Evolutionary conservation across 1,140 invertebrate species (phyloP), one percentile per base, ranked within the genome.

Genomic region (Chironomus tepperi): DNA sequence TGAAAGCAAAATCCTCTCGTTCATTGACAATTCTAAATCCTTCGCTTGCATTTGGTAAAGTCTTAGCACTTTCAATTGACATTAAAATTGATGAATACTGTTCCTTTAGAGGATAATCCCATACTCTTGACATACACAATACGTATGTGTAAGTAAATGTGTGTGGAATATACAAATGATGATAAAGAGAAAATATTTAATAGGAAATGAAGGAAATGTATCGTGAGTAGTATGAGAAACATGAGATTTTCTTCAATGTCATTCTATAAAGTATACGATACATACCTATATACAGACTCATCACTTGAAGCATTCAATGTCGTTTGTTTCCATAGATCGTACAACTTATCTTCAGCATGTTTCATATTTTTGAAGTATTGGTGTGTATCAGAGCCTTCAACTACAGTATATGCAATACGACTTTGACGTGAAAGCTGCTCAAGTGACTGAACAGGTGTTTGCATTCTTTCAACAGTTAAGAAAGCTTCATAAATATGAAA

Each of bases 381-480:
- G 82, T 93, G 91, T 12, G 91, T 89, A 9, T 88, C 89, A 0
- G 92, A 94, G 18, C 89, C 88, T 74, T 88, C 85, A 0, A 95
- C 88, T 0, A 97, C 95, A 0, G 96, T 97, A 81, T 98, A 98
- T 81, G 95, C 94, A 75, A 97, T 95, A 72, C 93, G 87, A 0
- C 93, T 93, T 78, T 96, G 94, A 24, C 91, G 84, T 0, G 93
- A 92, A 73, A 97, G 82, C 79, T 95, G 94, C 78, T 96, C 93
- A 78, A 97, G 81, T 0, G 93, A 95, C 78, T 93, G 91, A 0
- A 96, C 93, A 0, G 93, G 93, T 1, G 91, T 91, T 90, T 95
- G 94, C 95, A 97, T 97, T 80, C 94, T 88, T 83, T 96, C 96
- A 2, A 98, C 96, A 0, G 96, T 98, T 0, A 99, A 86, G 81